These are phyloP conservation scores for Heterocephalus glaber DNA, from an alignment of 2,113 vertebrate genomes.

Conservation along the genomic window DNA sequence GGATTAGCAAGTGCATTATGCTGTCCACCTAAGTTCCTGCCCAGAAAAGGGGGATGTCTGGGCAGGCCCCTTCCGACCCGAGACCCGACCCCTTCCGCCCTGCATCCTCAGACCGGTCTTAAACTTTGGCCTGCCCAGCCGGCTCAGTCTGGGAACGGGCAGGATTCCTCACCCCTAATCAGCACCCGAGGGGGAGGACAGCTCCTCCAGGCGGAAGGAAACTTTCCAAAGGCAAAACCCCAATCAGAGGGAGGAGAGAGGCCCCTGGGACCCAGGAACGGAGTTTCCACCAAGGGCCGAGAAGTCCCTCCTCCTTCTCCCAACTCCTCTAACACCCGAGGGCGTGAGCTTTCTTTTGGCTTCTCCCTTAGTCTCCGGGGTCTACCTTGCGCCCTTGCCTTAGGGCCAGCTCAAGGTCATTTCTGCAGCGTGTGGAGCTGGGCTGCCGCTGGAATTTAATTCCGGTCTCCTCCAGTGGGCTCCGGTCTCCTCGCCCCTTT, in stretches of 20 bases:
- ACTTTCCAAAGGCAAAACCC: not conserved
- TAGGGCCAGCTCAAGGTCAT: slow-evolving; percentile 44
- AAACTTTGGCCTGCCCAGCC: not conserved
- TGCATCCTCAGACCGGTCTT: not conserved
- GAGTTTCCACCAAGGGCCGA: not conserved
- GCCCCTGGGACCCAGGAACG: not conserved
- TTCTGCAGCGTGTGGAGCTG: not conserved
- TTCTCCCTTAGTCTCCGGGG: not conserved
- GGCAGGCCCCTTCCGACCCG: not conserved
- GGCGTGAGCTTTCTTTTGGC: not conserved
- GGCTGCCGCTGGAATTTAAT: not conserved
- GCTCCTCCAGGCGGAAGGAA: slow-evolving; percentile 60
- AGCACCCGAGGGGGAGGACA: slow-evolving; percentile 82
- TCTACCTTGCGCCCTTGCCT: not conserved
- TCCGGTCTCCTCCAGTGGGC: not conserved
- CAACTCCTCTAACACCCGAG: not conserved
- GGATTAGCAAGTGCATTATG: not conserved
- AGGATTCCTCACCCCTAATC: not conserved
- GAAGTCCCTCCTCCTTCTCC: not conserved
- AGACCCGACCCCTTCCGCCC: not conserved
- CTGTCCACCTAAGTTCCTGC: not conserved
- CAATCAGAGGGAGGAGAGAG: not conserved
- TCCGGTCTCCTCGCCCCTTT: not conserved
- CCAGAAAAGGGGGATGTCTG: not conserved
- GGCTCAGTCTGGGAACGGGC: too few species aligned